Percentiles rank a stretch among this genome's conserved stretches.
Evolutionary conservation across 2,888 invertebrate species (phyloP).

Genomic region (Monochamus alternatus): DNA sequence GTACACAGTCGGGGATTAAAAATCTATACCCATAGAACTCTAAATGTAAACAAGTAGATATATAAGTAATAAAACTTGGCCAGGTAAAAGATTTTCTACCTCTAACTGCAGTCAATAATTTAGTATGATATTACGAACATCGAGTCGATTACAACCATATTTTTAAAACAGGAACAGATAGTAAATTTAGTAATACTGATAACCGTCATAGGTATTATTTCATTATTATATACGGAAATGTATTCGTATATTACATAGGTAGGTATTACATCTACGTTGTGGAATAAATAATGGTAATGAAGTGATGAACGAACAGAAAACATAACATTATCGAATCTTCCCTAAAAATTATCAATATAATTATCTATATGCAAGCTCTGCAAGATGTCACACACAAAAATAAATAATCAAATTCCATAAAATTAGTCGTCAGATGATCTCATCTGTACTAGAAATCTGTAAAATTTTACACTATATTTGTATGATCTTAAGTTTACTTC

Average conservation of each 20-base stretch:
- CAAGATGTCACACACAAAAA: no score
- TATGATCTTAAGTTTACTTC: no score
- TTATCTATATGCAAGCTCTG: no score
- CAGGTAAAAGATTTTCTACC: not conserved
- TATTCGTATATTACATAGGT: not conserved
- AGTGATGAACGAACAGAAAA: no score
- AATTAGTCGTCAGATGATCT: no score
- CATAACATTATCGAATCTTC: no score
- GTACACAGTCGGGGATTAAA: slow-evolving; percentile 1
- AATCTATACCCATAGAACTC: slow-evolving; percentile 21
- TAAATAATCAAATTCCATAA: no score
- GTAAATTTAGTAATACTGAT: not conserved
- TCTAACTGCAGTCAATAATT: not conserved
- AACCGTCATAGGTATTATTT: not conserved
- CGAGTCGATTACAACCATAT: not conserved
- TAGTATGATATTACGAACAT: not conserved
- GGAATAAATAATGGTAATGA: no score
- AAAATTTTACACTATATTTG: no score
- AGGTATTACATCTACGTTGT: not conserved
- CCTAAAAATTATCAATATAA: no score
- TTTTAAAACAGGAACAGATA: not conserved
- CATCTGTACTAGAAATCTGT: no score
- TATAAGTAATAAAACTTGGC: not conserved
- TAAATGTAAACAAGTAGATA: slow-evolving; percentile 34
- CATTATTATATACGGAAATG: not conserved